A percentile compares a stretch with the other conserved stretches of the same genome.
phyloP scores from a whole-genome alignment of 2,797 vertebrate genomes.

The Scyliorhinus canicula region DNA sequence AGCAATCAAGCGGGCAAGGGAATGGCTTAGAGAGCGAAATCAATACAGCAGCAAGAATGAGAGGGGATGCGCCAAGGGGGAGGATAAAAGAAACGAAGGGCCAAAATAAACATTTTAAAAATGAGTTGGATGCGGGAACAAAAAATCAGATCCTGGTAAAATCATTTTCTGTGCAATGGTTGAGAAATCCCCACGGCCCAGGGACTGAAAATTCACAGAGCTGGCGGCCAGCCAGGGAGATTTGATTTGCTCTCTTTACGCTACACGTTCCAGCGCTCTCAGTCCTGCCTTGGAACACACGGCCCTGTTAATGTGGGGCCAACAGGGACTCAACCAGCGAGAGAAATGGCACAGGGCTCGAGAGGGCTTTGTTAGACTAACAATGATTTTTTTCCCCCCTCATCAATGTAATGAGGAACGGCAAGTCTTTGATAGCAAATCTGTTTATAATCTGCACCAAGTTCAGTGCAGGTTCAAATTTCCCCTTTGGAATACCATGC shows the following conservation, averaged over 20 bases:
- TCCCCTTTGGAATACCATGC: background rate
- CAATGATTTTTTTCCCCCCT: background rate
- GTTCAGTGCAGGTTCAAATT: background rate
- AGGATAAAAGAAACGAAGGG: no score
- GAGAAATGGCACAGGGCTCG: background rate
- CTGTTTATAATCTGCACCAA: constrained; percentile 17
- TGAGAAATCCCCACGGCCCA: background rate
- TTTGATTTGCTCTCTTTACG: background rate
- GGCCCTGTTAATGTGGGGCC: background rate
- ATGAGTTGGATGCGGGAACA: background rate
- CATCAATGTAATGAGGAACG: background rate
- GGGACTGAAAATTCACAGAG: background rate
- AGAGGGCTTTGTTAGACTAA: background rate
- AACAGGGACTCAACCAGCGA: background rate
- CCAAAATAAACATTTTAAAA: background rate
- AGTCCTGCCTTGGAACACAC: background rate
- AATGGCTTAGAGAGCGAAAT: background rate
- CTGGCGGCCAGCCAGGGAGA: background rate
- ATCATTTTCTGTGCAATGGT: background rate
- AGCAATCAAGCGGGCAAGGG: background rate
- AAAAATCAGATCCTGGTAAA: background rate
- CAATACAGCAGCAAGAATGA: background rate
- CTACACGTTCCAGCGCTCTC: background rate
- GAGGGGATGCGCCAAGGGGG: background rate
- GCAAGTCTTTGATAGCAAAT: background rate